Base-by-base conservation (phyloP, 2,113 vertebrate genomes). In the Pseudorasbora parva region DNA sequence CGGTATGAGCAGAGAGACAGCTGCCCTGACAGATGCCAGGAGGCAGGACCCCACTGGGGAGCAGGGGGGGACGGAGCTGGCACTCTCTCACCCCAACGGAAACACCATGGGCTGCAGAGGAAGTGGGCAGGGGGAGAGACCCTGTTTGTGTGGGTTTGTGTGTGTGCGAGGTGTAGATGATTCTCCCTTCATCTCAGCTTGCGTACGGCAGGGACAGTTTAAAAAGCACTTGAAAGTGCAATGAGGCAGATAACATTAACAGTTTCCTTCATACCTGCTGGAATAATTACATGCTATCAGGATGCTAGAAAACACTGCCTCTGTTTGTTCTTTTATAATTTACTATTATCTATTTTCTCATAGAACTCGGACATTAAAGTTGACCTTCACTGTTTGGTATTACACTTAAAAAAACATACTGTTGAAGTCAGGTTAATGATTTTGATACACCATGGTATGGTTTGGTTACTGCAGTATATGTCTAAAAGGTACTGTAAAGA, bases 11-110 rank as follows among this genome's bases (percentile, higher is more conserved):
- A 92, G 88, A 89, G 86, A 88, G 90, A 94, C 94, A 95, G 94
- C 94, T 94, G 94, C 93, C 94, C 94, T 94, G 93, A 95, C 94
- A 95, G 94, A 95, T 95, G 94, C 94, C 93, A 92, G 93, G 93
- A 94, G 94, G 93, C 93, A 94, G 93, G 92, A 94, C 94, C 93
- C 94, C 93, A 95, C 94, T 93, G 92, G 94, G 94, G 94, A 93
- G 92, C 92, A 89, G 92, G 91, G 72, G 87, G 92, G 93, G 92
- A 92, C 91, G 91, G 92, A 92, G 91, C 93, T 94, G 93, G 93
- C 94, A 94, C 93, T 89, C 92, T 90, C 92, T 93, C 93, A 93
- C 93, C 93, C 94, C 93, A 93, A 92, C 93, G 94, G 93, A 95
- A 94, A 93, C 94, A 94, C 94, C 93, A 93, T 88, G 88, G 93